A percentile compares a stretch with the other conserved stretches of the same genome.
Evolutionary conservation across 1,140 invertebrate species (phyloP).

Genomic region (Aphidius ervi): DNA sequence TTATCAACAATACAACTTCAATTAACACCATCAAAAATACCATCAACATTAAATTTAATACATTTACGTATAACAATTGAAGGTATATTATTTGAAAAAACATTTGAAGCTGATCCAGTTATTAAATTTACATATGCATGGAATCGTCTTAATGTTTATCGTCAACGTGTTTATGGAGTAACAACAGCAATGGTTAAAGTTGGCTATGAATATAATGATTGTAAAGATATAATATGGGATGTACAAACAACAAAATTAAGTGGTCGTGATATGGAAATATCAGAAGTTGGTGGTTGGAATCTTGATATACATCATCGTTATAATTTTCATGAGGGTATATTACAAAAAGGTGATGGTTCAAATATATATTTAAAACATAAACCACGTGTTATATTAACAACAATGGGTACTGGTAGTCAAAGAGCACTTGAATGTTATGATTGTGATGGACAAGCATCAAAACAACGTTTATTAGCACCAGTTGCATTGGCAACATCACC

Average conservation of each 20-base stretch:
- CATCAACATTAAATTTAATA: slow-evolving; percentile 75
- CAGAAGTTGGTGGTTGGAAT: slow-evolving; percentile 95
- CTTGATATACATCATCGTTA: slow-evolving; percentile 95
- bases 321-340: slow-evolving; percentile 95
- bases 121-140: slow-evolving; percentile 96
- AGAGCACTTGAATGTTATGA: slow-evolving; percentile 76
- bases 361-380: slow-evolving; percentile 95
- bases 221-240: slow-evolving; percentile 92
- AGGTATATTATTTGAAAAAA: slow-evolving; percentile 87
- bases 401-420: slow-evolving; percentile 89
- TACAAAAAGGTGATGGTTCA: slow-evolving; percentile 93
- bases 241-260: slow-evolving; percentile 90
- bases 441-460: slow-evolving; percentile 77
- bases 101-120: slow-evolving; percentile 91
- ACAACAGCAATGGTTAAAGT: slow-evolving; percentile 91
- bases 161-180: slow-evolving; percentile 88
- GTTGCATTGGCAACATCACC: slow-evolving; percentile 85
- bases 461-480: slow-evolving; percentile 82
- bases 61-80: slow-evolving; percentile 90
- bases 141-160: slow-evolving; percentile 94
- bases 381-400: slow-evolving; percentile 84
- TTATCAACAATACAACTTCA: slow-evolving; percentile 92
- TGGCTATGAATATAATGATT: slow-evolving; percentile 92
- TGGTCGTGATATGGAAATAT: slow-evolving; percentile 94
- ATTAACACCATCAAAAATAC: slow-evolving; percentile 81